Evolutionary conservation across 35 echinoderm and acorn worm genomes (phyloP), one percentile per base, ranked within the genome.

Genomic region (Ptychodera flava): DNA sequence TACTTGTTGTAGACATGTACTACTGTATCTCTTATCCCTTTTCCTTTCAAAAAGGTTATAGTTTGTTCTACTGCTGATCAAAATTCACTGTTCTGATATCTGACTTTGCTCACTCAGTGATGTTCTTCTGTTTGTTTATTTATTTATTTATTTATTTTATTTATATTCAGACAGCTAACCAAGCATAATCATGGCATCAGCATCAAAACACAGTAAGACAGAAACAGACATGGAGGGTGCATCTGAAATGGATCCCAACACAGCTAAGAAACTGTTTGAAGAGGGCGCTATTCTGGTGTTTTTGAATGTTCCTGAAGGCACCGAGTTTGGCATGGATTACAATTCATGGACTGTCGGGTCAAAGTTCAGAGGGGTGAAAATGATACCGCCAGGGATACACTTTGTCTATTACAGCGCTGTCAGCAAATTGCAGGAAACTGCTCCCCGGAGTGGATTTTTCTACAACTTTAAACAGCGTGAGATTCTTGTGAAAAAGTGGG

Each of bases 281-380:
- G 96, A 99, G 86, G 96, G 96, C 0, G 93, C 92, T 52, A 88
- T 91, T 27, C 82, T 99, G 0, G 38, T 99, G 35, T 94, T 99
- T 37, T 88, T 99, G 29, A 80, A 99, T 77, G 96, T 99, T 12
- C 96, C 96, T 81, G 85, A 77, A 1, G 96, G 96, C 31, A 99
- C 96, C 33, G 96, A 99, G 52, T 99, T 99, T 87, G 96, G 96
- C 10, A 99, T 99, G 31, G 96, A 99, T 83, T 99, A 99, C 86
- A 92, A 92, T 78, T 90, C 90, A 30, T 99, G 96, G 96, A 99
- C 89, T 75, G 91, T 90, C 1, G 92, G 88, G 0, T 90, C 94
- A 78, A 89, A 92, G 31, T 99, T 99, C 85, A 99, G 94, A 90
- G 96, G 96, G 31, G 96, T 99, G 0, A 99, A 99, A 36, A 99